A percentile compares a stretch with the other conserved stretches of the same genome.
Evolutionary conservation across 2,888 invertebrate genomes (phyloP).

Genomic region (Oligia latruncula): DNA sequence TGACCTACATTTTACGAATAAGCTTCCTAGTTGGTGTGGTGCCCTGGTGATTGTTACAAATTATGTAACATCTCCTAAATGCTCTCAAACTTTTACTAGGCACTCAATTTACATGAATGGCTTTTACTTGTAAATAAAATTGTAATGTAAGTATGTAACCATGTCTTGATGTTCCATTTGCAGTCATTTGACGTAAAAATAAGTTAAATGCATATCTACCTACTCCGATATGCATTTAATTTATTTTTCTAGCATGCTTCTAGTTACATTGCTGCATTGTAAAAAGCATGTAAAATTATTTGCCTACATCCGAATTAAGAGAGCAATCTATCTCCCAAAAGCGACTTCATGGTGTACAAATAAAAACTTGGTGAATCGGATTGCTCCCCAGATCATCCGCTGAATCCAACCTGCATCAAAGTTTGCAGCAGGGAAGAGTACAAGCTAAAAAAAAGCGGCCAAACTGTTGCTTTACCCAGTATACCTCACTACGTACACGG

Average conservation of each 20-base stretch:
- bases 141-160: background rate
- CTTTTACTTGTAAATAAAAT: conserved; percentile 19
- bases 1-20: conserved; percentile 66
- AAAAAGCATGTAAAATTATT: background rate
- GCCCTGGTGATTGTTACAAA: conserved; percentile 86
- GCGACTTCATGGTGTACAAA: background rate
- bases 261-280: background rate
- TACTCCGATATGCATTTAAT: background rate
- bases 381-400: conserved; percentile 76
- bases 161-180: background rate
- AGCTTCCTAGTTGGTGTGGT: conserved; percentile 71
- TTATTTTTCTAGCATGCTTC: too few relatives aligned
- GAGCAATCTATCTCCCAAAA: background rate
- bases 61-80: conserved; percentile 81
- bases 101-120: conserved; percentile 42
- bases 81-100: conserved; percentile 65
- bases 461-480: conserved; percentile 67
- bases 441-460: conserved; percentile 73
- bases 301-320: background rate
- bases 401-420: conserved; percentile 85
- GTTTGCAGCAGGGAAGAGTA: conserved; percentile 85
- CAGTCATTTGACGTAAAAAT: background rate
- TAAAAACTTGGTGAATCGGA: background rate
- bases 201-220: background rate
- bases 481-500: conserved; percentile 82